phyloP scores from a whole-genome alignment of 2,888 invertebrate genomes.

The Amblyjoppa proteus region DNA sequence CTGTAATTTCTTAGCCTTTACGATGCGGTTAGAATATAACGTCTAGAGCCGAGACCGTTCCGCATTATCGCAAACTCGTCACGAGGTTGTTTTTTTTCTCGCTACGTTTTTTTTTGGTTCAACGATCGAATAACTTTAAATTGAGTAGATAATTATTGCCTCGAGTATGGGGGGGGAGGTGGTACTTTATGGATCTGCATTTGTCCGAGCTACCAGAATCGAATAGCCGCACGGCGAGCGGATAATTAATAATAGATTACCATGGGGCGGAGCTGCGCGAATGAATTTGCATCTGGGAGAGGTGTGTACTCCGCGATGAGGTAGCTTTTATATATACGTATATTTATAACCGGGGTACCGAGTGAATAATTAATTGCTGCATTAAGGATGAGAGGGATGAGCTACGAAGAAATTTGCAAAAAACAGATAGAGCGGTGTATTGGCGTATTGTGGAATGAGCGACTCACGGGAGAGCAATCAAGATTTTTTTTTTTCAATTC shows the following conservation, averaged over 20 bases:
- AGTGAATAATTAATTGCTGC: conserved; percentile 57
- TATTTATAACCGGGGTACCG: conserved; percentile 21
- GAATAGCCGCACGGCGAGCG: conserved; percentile 47
- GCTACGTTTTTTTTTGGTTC: not conserved
- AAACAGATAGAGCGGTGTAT: conserved; percentile 16
- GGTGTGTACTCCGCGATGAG: conserved; percentile 17
- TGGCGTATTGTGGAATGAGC: conserved; percentile 50
- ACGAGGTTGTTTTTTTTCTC: not conserved
- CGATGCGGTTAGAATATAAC: conserved; percentile 33
- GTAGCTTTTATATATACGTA: conserved; percentile 20
- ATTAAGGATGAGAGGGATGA: conserved; percentile 41
- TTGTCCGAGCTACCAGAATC: conserved; percentile 60
- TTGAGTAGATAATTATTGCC: conserved; percentile 7
- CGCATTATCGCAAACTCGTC: not conserved
- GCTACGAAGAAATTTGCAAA: conserved; percentile 50
- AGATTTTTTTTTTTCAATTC: conserved; percentile 36
- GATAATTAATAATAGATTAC: conserved; percentile 65
- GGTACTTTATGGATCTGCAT: conserved; percentile 50
- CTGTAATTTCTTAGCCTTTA: conserved; percentile 63
- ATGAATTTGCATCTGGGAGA: conserved; percentile 56
- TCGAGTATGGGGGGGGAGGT: not conserved
- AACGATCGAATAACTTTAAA: conserved; percentile 15
- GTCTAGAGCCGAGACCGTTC: not conserved
- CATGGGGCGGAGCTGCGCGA: conserved; percentile 32
- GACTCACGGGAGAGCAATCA: conserved; percentile 64